Percentiles rank a stretch among this genome's conserved stretches.
phyloP scores from a whole-genome alignment of 1,140 invertebrate genomes.

The Orchesella cincta region DNA sequence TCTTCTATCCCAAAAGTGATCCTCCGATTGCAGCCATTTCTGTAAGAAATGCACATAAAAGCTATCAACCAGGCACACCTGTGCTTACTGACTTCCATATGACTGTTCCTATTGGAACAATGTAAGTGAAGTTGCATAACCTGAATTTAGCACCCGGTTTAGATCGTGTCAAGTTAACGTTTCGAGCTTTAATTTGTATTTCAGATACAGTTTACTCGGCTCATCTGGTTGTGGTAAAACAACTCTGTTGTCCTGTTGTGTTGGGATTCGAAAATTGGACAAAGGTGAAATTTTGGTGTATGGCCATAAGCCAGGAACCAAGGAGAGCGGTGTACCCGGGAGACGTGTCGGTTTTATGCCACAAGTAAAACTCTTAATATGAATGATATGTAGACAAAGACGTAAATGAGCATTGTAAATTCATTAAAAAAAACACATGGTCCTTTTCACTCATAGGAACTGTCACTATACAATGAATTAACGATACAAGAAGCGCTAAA shows the following conservation, averaged over 20 bases:
- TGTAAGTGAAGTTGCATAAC: background rate
- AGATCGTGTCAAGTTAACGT: background rate
- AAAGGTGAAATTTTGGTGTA: slow-evolving; percentile 81
- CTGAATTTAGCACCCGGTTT: background rate
- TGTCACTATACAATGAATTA: slow-evolving; percentile 66
- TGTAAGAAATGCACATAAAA: slow-evolving; percentile 2
- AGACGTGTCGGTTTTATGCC: slow-evolving; percentile 71
- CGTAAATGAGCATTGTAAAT: background rate
- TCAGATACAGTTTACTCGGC: slow-evolving; percentile 80
- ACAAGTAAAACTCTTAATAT: slow-evolving; percentile 53
- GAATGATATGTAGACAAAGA: too few species aligned
- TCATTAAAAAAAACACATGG: background rate
- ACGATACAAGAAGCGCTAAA: slow-evolving; percentile 61
- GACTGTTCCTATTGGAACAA: background rate
- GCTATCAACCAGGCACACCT: background rate
- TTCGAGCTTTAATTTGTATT: slow-evolving; percentile 40
- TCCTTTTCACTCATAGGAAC: slow-evolving; percentile 67
- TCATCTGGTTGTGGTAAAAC: slow-evolving; percentile 83
- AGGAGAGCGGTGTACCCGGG: slow-evolving; percentile 74
- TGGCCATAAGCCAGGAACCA: slow-evolving; percentile 77
- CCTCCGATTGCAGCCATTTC: background rate
- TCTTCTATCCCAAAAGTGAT: too few species aligned
- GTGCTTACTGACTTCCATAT: slow-evolving; percentile 11
- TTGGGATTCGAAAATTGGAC: slow-evolving; percentile 76
- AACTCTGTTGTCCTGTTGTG: slow-evolving; percentile 82